Conservation (phyloP, 1,140 invertebrate species). For the Halictus rubicundus region DNA sequence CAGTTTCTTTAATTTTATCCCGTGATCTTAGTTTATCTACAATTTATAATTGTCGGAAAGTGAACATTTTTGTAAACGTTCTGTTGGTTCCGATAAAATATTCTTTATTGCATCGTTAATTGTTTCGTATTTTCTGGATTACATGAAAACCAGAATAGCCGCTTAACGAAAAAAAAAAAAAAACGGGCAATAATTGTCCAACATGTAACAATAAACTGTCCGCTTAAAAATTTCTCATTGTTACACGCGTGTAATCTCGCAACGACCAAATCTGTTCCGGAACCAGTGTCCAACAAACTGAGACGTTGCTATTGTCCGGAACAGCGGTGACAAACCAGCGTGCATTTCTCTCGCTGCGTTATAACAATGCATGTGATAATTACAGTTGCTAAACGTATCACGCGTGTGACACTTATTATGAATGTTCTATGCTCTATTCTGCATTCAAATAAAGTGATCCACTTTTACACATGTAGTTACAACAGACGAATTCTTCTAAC, state of each 20-base stretch:
- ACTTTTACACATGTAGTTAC: slow-evolving; percentile 4
- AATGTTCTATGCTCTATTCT: background rate
- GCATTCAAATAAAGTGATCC: slow-evolving; percentile 18
- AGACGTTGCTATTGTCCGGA: slow-evolving; percentile 32
- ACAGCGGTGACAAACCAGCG: slow-evolving; percentile 8
- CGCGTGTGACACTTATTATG: slow-evolving; percentile 21
- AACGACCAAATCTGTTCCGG: background rate
- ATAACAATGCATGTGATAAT: slow-evolving; percentile 31
- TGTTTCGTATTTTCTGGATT: too few species aligned
- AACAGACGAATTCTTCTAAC: background rate
- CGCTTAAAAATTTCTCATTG: background rate
- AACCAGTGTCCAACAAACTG: slow-evolving; percentile 38
- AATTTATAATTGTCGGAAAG: too few species aligned
- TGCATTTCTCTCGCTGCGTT: slow-evolving; percentile 18
- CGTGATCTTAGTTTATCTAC: background rate
- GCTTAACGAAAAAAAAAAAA: too few species aligned
- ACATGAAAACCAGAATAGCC: too few species aligned
- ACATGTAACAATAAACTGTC: background rate
- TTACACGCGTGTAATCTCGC: background rate
- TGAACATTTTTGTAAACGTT: too few species aligned
- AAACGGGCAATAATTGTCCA: background rate
- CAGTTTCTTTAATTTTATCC: background rate
- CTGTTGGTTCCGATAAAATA: too few species aligned
- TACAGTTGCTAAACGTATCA: slow-evolving; percentile 22
- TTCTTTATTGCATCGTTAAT: too few species aligned